A percentile compares a stretch with the other conserved stretches of the same genome.
Conservation (phyloP, 2,888 invertebrate genomes). For the Drosophila suboccidentalis region DNA sequence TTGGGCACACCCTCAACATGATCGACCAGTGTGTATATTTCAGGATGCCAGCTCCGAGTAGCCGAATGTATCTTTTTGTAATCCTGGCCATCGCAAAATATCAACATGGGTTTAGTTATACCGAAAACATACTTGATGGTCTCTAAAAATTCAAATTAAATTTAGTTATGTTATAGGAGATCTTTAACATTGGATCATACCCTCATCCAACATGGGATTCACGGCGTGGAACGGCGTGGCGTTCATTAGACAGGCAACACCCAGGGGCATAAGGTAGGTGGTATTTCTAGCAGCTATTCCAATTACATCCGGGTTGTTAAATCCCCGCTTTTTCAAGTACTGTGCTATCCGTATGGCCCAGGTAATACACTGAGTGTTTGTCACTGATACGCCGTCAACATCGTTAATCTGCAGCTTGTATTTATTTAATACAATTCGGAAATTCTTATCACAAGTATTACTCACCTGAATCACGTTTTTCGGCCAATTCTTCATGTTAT, state of each 20-base stretch:
- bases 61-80: conserved; percentile 56
- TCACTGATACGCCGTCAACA: conserved; percentile 67
- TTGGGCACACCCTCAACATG: conserved; percentile 57
- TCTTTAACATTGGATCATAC: conserved; percentile 23
- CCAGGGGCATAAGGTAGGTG: conserved; percentile 73
- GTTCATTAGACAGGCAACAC: conserved; percentile 72
- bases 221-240: conserved; percentile 72
- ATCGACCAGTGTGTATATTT: conserved; percentile 58
- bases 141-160: conserved; percentile 24
- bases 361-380: conserved; percentile 64
- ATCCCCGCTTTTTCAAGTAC: conserved; percentile 66
- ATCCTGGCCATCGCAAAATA: conserved; percentile 69
- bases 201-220: conserved; percentile 69
- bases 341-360: conserved; percentile 78
- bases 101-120: conserved; percentile 65
- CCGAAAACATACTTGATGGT: conserved; percentile 57
- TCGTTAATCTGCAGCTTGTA: conserved; percentile 64
- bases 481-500: conserved; percentile 71
- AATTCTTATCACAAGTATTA: background rate
- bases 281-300: conserved; percentile 76
- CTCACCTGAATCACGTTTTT: conserved; percentile 70
- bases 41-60: conserved; percentile 61
- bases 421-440: background rate
- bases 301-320: conserved; percentile 74
- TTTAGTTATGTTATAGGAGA: background rate